Base-by-base conservation (phyloP, 2,113 vertebrate species). In the Elephas maximus region DNA sequence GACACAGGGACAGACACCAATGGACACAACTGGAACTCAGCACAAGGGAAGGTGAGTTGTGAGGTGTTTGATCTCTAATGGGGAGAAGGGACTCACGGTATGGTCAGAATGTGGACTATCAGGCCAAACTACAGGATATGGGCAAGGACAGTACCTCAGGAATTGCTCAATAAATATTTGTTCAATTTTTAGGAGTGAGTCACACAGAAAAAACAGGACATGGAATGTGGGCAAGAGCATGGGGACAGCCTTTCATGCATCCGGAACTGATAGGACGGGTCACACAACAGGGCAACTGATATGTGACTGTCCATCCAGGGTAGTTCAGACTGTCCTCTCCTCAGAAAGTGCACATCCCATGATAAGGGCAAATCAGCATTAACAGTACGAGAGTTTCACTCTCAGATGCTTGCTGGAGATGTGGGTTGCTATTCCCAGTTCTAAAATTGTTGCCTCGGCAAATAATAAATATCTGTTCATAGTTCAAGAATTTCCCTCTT, bases 131-230 rank as follows among this genome's bases (percentile, higher is more conserved):
- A 17, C 21, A 81, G 53, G 51, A 23, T 6, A 14, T 15, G 30
- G 57, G 37, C 1, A 67, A 87, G 48, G 60, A 67, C 24, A 26
- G 62, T 65, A 41, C 96, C 48, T n/a, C 63, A 63, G n/a, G 53
- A 74, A 84, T n/a, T 81, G 65, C 67, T 92, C 76, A 78, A 41
- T 48, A 86, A 90, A 53, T 83, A 57, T 65, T 90, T 93, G 77
- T 7, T 65, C 71, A 9, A 20, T 94, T 84, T 57, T 93, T 87
- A 33, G 84, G 63, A 93, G 45, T 83, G 62, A 96, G 63, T 80
- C 83, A 69, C 33, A 41, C 7, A 30, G 28, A 8, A 65, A 53
- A 86, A 84, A 51, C 33, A 90, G 60, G n/a, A 88, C 11, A 0
- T 78, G 65, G 84, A 73, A 74, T 95, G 92, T 92, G 77, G 57